Evolutionary conservation across 1,140 invertebrate species (phyloP).

Genomic region (Pantala flavescens): DNA sequence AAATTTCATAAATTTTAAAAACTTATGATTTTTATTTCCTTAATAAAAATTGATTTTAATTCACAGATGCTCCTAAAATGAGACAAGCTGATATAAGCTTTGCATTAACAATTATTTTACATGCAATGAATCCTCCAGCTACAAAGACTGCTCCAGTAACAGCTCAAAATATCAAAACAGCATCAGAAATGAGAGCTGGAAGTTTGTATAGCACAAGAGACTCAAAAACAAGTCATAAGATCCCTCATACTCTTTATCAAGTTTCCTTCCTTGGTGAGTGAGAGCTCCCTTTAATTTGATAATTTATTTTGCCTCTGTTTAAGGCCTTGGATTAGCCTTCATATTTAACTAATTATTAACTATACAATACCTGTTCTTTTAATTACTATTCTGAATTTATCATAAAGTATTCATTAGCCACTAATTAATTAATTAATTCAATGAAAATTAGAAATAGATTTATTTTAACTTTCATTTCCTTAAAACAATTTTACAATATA

Average conservation of each 20-base stretch:
- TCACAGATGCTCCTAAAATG: slow-evolving; percentile 74
- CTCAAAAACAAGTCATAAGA: slow-evolving; percentile 50
- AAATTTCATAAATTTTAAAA: not conserved
- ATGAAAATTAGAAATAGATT: too few species aligned
- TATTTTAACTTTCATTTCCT: too few species aligned
- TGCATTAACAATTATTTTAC: slow-evolving; percentile 77
- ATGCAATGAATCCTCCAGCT: slow-evolving; percentile 69
- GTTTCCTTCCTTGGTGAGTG: slow-evolving; percentile 70
- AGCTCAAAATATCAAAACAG: slow-evolving; percentile 51
- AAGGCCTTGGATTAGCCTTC: too few species aligned
- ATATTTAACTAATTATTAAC: too few species aligned
- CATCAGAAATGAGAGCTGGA: slow-evolving; percentile 56
- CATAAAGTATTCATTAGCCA: too few species aligned
- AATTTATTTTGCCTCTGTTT: not conserved
- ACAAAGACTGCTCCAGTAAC: slow-evolving; percentile 49
- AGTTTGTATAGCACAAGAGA: slow-evolving; percentile 59
- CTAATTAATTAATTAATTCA: too few species aligned
- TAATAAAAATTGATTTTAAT: not conserved
- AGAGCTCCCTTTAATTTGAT: slow-evolving; percentile 12
- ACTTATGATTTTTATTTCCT: too few species aligned
- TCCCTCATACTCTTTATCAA: slow-evolving; percentile 70
- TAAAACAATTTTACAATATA: too few species aligned
- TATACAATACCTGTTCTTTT: too few species aligned
- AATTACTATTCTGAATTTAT: too few species aligned
- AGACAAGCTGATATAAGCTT: slow-evolving; percentile 83